Evolutionary conservation across 1,140 invertebrate genomes (phyloP), one percentile per base, ranked within the genome.

Genomic region (Bursaphelenchus mucronatus): DNA sequence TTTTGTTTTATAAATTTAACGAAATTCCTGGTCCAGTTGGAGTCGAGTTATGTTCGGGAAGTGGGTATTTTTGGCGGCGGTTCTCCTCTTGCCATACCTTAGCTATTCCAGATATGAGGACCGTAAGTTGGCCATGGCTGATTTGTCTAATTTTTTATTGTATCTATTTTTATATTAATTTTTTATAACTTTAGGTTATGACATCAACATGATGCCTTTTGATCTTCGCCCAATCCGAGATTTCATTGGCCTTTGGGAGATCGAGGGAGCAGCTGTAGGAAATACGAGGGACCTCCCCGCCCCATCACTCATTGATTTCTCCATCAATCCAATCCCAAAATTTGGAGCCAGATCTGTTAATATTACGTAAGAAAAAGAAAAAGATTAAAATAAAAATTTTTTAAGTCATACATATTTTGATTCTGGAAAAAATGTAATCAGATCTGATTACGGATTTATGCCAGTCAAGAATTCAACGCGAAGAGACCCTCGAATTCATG

Each of bases 251-350:
- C 63, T 80, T 13, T 80, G 79, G 79, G 39, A 50, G 0, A 39
- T 72, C 13, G 46, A 43, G 47, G 54, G 53, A 52, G 46, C 51
- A 10, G 51, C 57, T 15, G 63, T 30, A 49, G 68, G 79, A 15
- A 59, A 70, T 61, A 53, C 54, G 41, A 45, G 63, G 11, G 72
- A 81, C 17, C 51, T 80, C 8, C 78, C 78, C 10, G 65, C 78
- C 9, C 78, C 78, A 46, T 68, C 70, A 52, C 71, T 81, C 44
- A 81, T 80, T n/a, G 78, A 80, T 61, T 81, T 80, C 59, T 73
- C 78, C 9, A 80, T 80, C 19, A 81, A 80, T 61, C 78, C 78
- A 1, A 78, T 80, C 41, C 78, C 78, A 2, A 80, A 80, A 51
- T 80, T 80, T 59, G 78, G 78, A 13, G 78, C 78, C 13, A 59